Conservation (phyloP, 2,888 invertebrate genomes). For the Fabriciana adippe region DNA sequence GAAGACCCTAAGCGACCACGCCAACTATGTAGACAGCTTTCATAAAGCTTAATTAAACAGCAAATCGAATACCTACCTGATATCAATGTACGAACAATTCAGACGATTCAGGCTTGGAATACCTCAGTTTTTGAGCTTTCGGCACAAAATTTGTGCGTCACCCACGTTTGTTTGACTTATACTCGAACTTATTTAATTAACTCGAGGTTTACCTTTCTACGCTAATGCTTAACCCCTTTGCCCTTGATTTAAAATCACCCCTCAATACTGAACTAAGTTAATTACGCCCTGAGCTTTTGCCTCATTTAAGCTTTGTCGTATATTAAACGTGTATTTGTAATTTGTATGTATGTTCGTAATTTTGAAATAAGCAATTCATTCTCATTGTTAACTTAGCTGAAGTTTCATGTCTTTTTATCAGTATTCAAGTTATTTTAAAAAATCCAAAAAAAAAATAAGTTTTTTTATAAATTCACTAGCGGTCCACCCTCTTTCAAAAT, state of each 20-base stretch:
- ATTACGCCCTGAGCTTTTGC: slow-evolving; percentile 38
- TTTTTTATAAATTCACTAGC: no score
- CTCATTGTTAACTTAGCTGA: no score
- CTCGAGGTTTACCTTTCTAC: slow-evolving; percentile 37
- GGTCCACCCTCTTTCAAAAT: no score
- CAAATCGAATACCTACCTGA: slow-evolving; percentile 7
- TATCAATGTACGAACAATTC: slow-evolving; percentile 19
- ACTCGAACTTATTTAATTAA: slow-evolving; percentile 46
- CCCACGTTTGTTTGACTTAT: slow-evolving; percentile 40
- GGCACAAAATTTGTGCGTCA: slow-evolving; percentile 15
- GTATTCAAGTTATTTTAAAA: no score
- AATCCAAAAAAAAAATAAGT: no score
- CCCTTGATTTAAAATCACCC: slow-evolving; percentile 40
- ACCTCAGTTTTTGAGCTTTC: slow-evolving; percentile 22
- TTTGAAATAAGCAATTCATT: background rate
- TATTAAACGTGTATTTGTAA: slow-evolving; percentile 6
- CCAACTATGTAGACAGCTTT: slow-evolving; percentile 5
- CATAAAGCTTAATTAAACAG: slow-evolving; percentile 15
- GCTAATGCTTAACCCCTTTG: slow-evolving; percentile 37
- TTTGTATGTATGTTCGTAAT: slow-evolving; percentile 10
- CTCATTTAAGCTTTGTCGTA: slow-evolving; percentile 28
- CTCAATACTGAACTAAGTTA: slow-evolving; percentile 37
- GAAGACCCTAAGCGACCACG: background rate
- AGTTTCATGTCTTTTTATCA: no score
- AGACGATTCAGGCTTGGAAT: slow-evolving; percentile 12